Conservation (phyloP, 2,888 invertebrate genomes). For the Pandemis cinnamomeana region DNA sequence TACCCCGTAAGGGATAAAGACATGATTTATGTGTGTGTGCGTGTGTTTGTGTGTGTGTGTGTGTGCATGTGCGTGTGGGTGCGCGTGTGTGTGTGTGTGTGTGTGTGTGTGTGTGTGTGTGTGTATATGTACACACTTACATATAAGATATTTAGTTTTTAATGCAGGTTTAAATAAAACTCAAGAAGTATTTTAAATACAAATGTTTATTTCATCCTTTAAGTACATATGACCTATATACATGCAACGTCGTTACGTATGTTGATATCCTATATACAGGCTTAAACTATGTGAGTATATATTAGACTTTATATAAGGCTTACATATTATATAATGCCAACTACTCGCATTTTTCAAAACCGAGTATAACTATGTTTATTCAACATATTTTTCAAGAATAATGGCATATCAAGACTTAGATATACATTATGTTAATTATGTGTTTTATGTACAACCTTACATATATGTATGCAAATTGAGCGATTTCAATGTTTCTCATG, state of each 20-base stretch:
- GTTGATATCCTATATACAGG: conserved; percentile 34
- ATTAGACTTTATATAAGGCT: conserved; percentile 15
- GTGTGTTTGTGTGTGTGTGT: no score
- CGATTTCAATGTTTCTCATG: conserved; percentile 27
- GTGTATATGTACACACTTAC: no score
- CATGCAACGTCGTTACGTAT: conserved; percentile 54
- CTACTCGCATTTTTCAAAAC: background rate
- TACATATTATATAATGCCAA: background rate
- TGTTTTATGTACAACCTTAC: conserved; percentile 21
- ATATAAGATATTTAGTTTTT: no score
- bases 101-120: no score
- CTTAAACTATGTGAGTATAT: conserved; percentile 42
- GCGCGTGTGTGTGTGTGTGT: no score
- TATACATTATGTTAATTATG: conserved; percentile 1
- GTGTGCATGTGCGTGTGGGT: no score
- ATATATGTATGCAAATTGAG: conserved; percentile 41
- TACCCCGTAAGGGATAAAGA: no score
- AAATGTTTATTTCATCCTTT: conserved; percentile 65
- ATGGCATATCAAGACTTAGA: conserved; percentile 9
- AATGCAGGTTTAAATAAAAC: background rate
- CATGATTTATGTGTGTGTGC: no score
- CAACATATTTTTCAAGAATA: background rate
- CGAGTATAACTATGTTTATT: background rate
- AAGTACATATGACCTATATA: conserved; percentile 61
- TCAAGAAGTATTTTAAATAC: conserved; percentile 50